Evolutionary conservation across 2,113 vertebrate species (phyloP).

Genomic region (Zapus hudsonius): DNA sequence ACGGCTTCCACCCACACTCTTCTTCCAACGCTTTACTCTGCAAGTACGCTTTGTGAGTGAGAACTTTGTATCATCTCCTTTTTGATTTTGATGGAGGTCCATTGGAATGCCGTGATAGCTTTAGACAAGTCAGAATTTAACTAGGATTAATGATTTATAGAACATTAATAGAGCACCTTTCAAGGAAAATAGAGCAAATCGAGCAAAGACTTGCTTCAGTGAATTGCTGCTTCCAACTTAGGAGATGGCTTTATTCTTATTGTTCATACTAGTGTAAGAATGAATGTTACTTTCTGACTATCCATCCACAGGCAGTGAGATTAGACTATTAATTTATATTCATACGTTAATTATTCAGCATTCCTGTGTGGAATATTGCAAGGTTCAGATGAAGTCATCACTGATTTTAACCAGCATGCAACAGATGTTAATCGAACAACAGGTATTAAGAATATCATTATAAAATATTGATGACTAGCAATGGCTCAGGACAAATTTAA

Average conservation of each 20-base stretch:
- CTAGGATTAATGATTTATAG: slow-evolving; percentile 63
- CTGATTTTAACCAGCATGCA: slow-evolving; percentile 85
- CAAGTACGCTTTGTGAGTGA: slow-evolving; percentile 72
- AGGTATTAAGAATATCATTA: slow-evolving; percentile 94
- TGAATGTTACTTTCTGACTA: slow-evolving; percentile 85
- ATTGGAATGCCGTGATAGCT: slow-evolving; percentile 69
- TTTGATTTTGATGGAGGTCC: slow-evolving; percentile 45
- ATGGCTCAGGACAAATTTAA: slow-evolving; percentile 94
- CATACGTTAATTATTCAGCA: slow-evolving; percentile 75
- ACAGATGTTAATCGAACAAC: slow-evolving; percentile 82
- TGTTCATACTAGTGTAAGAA: slow-evolving; percentile 78
- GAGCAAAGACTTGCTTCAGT: slow-evolving; percentile 69
- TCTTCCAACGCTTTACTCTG: slow-evolving; percentile 71
- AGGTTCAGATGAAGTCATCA: slow-evolving; percentile 70
- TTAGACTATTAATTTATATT: slow-evolving; percentile 87
- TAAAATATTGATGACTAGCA: slow-evolving; percentile 96
- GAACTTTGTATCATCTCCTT: slow-evolving; percentile 69
- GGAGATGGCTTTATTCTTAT: slow-evolving; percentile 81
- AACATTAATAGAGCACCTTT: slow-evolving; percentile 70
- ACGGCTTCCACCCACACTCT: slow-evolving; percentile 81
- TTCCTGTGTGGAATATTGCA: slow-evolving; percentile 66
- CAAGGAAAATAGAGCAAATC: slow-evolving; percentile 58
- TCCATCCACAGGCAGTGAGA: slow-evolving; percentile 92
- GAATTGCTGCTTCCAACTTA: slow-evolving; percentile 73
- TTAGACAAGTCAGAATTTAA: slow-evolving; percentile 75